Evolutionary conservation across 2,113 vertebrate genomes (phyloP), one percentile per base, ranked within the genome.

Genomic region (Anthoscopus minutus): DNA sequence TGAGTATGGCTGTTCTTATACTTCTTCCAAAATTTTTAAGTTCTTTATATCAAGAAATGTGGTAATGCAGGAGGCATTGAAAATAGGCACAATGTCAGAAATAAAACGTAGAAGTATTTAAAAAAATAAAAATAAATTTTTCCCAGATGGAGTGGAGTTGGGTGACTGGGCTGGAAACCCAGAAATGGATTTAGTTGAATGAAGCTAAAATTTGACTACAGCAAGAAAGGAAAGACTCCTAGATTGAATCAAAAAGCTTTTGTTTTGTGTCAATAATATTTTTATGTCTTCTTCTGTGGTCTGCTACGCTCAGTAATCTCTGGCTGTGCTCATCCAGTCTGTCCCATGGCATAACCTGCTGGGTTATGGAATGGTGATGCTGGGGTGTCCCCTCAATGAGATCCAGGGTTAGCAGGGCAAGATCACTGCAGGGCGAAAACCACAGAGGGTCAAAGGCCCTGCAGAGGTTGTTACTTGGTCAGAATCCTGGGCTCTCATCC

Each of bases 261-360:
- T 25, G 6, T 57, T 74, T 65, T 56, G 20, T 42, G 13, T 66
- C 35, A 67, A 17, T 35, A 42, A 74, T 42, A 5, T 21, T 48
- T 66, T 50, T 21, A 35, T 35, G 30, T 57, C 31, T 51, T 17
- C 11, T 42, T 11, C 21, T 31, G 4, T 25, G 31, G 11, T 37
- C 21, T 37, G 53, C 44, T 51, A 0, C 2, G 1, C 8, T 44
- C 22, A 27, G 27, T 13, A 44, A 44, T 6, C 44, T 27, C 53
- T 67, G 83, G 7, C 22, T 58, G 12, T 58, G 37, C 53, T 44
- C 71, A 25, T 8, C 16, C 61, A 35, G 25, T 6, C 42, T 57
- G 58, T 28, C 61, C 5, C 5, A 58, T 37, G 22, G 8, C 15
- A 2, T 15, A 4, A 31, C 24, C 42, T 85, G 42, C 70, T 66